phyloP scores from a whole-genome alignment of 2,113 vertebrate species.

The Coptodon rendalli region DNA sequence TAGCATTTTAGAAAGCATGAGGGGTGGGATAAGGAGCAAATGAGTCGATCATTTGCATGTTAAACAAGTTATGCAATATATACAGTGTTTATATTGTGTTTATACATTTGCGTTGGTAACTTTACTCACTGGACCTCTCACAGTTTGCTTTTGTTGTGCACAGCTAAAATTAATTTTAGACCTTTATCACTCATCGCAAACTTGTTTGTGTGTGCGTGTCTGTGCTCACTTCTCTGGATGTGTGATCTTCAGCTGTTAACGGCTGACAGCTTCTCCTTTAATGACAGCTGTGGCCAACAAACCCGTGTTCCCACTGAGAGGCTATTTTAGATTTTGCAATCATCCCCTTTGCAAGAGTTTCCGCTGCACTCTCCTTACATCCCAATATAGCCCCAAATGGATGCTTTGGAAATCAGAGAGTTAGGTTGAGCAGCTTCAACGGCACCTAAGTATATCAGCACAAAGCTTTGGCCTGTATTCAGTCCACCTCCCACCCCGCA shows the following conservation, averaged over 20 bases:
- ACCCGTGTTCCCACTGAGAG: slow-evolving; percentile 26
- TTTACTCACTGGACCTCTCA: neutral
- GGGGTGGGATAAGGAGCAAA: neutral
- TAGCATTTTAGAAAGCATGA: neutral
- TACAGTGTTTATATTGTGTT: neutral
- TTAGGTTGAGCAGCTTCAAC: neutral
- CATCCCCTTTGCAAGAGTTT: slow-evolving; percentile 46
- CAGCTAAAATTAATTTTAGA: neutral
- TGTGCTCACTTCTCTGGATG: neutral
- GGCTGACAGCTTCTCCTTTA: slow-evolving; percentile 31
- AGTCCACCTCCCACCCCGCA: neutral
- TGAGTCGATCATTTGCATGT: neutral
- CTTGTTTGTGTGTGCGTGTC: neutral
- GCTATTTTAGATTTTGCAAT: slow-evolving; percentile 57
- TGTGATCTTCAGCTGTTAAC: slow-evolving; percentile 34
- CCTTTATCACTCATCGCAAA: neutral
- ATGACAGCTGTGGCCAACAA: slow-evolving; percentile 52
- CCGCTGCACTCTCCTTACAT: slow-evolving; percentile 51
- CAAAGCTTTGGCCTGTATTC: neutral
- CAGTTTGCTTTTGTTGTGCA: neutral
- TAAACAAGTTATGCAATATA: neutral
- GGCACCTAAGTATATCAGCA: slow-evolving; percentile 12
- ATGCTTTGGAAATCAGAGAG: slow-evolving; percentile 40
- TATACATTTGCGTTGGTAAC: neutral
- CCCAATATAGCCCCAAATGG: slow-evolving; percentile 59